Evolutionary conservation across 2,113 vertebrate genomes (phyloP).

Genomic region (Oreochromis aureus): DNA sequence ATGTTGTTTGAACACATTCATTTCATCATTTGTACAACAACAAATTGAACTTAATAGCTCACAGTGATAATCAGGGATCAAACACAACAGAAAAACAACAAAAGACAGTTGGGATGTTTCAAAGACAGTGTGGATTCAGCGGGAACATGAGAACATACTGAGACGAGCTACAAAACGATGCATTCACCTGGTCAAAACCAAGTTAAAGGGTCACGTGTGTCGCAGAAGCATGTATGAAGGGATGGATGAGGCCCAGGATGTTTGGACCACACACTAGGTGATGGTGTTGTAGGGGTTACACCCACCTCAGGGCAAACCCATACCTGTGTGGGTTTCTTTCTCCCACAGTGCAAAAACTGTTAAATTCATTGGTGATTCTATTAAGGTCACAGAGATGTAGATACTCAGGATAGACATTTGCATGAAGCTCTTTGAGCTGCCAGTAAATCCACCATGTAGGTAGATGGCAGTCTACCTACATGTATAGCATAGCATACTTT

Average conservation of each 20-base stretch:
- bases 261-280: background rate
- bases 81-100: background rate
- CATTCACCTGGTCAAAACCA: background rate
- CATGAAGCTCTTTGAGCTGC: background rate
- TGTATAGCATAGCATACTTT: background rate
- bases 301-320: background rate
- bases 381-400: background rate
- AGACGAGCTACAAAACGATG: background rate
- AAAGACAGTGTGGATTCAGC: background rate
- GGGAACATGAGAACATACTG: background rate
- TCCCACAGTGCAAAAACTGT: background rate
- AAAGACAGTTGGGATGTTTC: background rate
- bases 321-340: background rate
- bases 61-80: constrained; percentile 47
- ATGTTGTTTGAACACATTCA: constrained; percentile 21
- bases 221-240: background rate
- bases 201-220: background rate
- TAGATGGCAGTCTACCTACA: background rate
- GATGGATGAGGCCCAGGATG: accelerated
- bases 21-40: constrained; percentile 52
- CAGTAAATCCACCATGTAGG: background rate
- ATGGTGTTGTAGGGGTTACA: background rate
- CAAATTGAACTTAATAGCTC: constrained; percentile 57
- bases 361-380: background rate
- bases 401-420: background rate